These are phyloP conservation scores for Steinernema khuongi DNA, from an alignment of 1,140 invertebrate species.

Conservation along the genomic window DNA sequence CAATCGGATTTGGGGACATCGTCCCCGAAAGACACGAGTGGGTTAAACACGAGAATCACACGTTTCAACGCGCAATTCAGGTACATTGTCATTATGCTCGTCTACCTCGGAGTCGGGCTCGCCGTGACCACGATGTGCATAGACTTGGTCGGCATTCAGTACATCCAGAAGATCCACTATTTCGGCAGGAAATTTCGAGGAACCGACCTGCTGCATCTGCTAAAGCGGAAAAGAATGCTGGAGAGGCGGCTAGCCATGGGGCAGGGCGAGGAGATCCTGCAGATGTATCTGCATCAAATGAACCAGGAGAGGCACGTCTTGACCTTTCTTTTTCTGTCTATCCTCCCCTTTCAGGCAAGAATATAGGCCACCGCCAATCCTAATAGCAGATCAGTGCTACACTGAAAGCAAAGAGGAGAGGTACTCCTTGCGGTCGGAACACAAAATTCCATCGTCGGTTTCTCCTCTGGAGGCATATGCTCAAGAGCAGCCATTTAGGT, in stretches of 20 bases:
- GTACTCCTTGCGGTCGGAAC: not conserved
- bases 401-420: conserved; percentile 29
- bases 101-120: conserved; percentile 56
- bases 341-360: conserved; percentile 1
- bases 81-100: conserved; percentile 56
- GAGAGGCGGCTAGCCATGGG: conserved; percentile 56
- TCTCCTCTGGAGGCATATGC: not conserved
- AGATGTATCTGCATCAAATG: conserved; percentile 48
- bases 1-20: conserved; percentile 80
- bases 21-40: conserved; percentile 68
- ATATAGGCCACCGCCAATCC: conserved; percentile 15
- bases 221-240: conserved; percentile 57
- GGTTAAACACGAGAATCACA: conserved; percentile 7
- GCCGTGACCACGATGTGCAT: conserved; percentile 59
- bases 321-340: conserved; percentile 12
- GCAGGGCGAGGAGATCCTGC: conserved; percentile 54
- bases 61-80: conserved; percentile 35
- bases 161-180: conserved; percentile 53
- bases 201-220: conserved; percentile 55
- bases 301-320: conserved; percentile 35
- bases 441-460: not conserved
- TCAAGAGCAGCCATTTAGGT: not conserved
- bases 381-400: conserved; percentile 26
- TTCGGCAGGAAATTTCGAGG: conserved; percentile 58
- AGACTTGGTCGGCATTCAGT: conserved; percentile 52